phyloP scores from a whole-genome alignment of 53 echinoderm and acorn worm genomes.

The Patiria pectinifera region DNA sequence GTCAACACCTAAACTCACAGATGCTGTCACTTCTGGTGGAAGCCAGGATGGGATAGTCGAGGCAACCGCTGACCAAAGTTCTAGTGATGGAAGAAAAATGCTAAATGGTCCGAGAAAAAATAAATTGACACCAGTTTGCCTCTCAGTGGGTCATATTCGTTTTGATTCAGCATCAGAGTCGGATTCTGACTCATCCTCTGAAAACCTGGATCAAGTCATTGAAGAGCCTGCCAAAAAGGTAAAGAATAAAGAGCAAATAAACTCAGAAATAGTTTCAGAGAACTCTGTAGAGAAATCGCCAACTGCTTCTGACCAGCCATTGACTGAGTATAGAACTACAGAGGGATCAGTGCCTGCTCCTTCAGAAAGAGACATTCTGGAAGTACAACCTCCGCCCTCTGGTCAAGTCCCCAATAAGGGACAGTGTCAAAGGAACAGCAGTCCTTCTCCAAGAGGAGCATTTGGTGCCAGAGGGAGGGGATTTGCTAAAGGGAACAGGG shows the following conservation, averaged over 20 bases:
- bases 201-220: neutral
- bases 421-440: constrained; percentile 11
- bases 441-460: neutral
- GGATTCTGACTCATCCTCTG: neutral
- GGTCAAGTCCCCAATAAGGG: neutral
- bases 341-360: neutral
- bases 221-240: constrained; percentile 7
- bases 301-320: neutral
- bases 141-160: constrained; percentile 56
- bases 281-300: neutral
- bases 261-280: neutral
- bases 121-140: constrained; percentile 19
- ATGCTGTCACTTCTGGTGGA: neutral
- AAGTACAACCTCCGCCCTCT: neutral
- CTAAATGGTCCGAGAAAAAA: neutral
- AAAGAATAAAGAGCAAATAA: constrained; percentile 19
- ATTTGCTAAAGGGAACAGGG: neutral
- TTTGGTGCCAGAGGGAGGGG: constrained; percentile 2
- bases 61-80: neutral
- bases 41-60: neutral
- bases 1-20: neutral
- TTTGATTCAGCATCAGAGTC: constrained; percentile 66
- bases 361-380: neutral
- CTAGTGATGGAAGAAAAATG: neutral
- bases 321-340: neutral